These are phyloP conservation scores for Rhinatrema bivittatum DNA, from an alignment of 2,797 vertebrate species.

Conservation along the genomic window DNA sequence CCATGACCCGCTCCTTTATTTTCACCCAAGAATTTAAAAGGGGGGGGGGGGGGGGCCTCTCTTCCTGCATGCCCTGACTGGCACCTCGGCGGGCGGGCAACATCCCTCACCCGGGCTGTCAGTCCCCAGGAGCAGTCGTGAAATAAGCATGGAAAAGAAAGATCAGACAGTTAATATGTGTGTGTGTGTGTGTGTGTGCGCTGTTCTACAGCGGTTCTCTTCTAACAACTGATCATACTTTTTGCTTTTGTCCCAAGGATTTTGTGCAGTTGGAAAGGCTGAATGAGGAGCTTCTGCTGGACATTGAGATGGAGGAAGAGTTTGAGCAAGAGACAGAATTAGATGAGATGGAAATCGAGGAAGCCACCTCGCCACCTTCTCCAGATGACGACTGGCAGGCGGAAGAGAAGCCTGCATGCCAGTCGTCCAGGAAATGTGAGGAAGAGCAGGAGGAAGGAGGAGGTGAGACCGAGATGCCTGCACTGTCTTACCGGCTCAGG, in stretches of 20 bases:
- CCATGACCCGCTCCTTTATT: too few species aligned
- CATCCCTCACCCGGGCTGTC: too few species aligned
- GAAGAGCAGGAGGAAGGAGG: constrained; percentile 20
- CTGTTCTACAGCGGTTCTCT: too few species aligned
- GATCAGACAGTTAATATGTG: too few species aligned
- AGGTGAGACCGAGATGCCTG: not conserved
- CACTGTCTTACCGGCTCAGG: constrained; percentile 11
- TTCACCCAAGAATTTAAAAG: too few species aligned
- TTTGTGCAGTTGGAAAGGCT: constrained; percentile 34
- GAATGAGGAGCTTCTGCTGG: constrained; percentile 21
- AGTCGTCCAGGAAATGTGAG: not conserved
- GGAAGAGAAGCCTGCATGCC: constrained; percentile 15
- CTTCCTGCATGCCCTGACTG: too few species aligned
- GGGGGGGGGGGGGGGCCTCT: too few species aligned
- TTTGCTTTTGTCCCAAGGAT: constrained; percentile 42
- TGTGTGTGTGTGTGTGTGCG: too few species aligned
- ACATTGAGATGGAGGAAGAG: constrained; percentile 5
- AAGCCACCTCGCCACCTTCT: constrained; percentile 7
- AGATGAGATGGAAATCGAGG: constrained; percentile 19
- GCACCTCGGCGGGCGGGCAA: too few species aligned
- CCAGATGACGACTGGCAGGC: constrained; percentile 15
- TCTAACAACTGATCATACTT: too few species aligned
- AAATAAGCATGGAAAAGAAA: too few species aligned
- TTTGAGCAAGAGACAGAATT: constrained; percentile 9
- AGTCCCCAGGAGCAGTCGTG: too few species aligned